Conservation (phyloP, 2,888 invertebrate species). For the Pollenia amentaria region DNA sequence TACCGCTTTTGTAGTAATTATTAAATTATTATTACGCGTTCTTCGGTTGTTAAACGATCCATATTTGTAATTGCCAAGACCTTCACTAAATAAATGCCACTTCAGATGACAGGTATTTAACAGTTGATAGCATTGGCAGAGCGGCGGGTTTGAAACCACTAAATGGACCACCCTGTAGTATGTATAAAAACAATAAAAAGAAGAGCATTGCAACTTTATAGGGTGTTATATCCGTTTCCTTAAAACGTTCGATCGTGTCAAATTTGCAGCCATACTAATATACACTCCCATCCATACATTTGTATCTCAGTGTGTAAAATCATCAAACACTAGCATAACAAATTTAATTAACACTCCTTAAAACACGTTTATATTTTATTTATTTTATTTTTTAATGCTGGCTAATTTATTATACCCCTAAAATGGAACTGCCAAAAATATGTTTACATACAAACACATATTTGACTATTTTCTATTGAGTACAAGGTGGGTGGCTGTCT, state of each 20-base stretch:
- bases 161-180: no score
- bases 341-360: conserved; percentile 55
- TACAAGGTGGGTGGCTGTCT: neutral
- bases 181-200: neutral
- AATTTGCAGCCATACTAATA: conserved; percentile 6
- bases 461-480: neutral
- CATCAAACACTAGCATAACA: conserved; percentile 21
- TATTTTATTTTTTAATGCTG: conserved; percentile 8
- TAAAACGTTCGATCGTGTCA: conserved; percentile 21
- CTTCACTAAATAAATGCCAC: no score
- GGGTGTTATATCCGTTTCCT: conserved; percentile 67
- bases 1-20: no score
- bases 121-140: no score
- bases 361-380: conserved; percentile 59
- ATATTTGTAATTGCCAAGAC: no score
- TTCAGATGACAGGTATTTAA: no score
- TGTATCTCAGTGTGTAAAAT: no score
- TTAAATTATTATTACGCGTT: no score
- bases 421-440: neutral
- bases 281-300: neutral
- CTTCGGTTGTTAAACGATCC: no score
- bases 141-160: no score
- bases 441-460: neutral
- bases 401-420: conserved; percentile 28
- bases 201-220: conserved; percentile 1